These are phyloP conservation scores for Leptinotarsa defecta DNA, from an alignment of 1,140 invertebrate species.

Conservation along the genomic window DNA sequence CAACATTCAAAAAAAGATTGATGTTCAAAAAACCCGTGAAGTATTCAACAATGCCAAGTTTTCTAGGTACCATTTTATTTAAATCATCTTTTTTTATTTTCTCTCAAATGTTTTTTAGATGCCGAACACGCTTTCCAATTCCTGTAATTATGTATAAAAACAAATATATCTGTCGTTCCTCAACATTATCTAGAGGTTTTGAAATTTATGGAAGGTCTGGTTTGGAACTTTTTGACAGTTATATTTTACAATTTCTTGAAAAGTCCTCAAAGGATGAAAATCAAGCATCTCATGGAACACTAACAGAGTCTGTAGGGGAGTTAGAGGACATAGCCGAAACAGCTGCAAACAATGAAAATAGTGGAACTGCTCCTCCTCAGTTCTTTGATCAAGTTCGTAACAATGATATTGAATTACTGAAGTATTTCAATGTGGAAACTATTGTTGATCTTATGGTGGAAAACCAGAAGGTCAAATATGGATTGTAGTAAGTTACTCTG, in stretches of 20 bases:
- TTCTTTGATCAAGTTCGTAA: slow-evolving; percentile 59
- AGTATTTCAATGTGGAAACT: slow-evolving; percentile 72
- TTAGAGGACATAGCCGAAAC: slow-evolving; percentile 18
- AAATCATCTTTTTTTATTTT: neutral
- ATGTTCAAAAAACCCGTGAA: slow-evolving; percentile 65
- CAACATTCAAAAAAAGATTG: slow-evolving; percentile 67
- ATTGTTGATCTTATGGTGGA: slow-evolving; percentile 88
- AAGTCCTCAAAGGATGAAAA: slow-evolving; percentile 6
- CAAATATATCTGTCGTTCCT: slow-evolving; percentile 73
- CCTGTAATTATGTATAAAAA: slow-evolving; percentile 80
- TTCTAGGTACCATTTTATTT: slow-evolving; percentile 51
- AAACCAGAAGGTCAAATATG: slow-evolving; percentile 85
- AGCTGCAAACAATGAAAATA: neutral
- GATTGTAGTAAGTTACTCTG: slow-evolving; percentile 68
- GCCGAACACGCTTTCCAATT: slow-evolving; percentile 76
- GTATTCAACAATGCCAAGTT: slow-evolving; percentile 66
- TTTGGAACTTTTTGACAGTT: neutral
- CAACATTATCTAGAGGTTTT: slow-evolving; percentile 70
- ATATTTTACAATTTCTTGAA: neutral
- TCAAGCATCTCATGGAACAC: neutral
- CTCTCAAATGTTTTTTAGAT: slow-evolving; percentile 56
- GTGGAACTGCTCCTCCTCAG: slow-evolving; percentile 17
- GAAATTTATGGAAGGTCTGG: slow-evolving; percentile 69
- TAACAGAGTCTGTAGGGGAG: slow-evolving; percentile 6
- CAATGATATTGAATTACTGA: slow-evolving; percentile 75